Base-by-base conservation (phyloP, 2,888 invertebrate genomes). In the Pristionchus japonicus region DNA sequence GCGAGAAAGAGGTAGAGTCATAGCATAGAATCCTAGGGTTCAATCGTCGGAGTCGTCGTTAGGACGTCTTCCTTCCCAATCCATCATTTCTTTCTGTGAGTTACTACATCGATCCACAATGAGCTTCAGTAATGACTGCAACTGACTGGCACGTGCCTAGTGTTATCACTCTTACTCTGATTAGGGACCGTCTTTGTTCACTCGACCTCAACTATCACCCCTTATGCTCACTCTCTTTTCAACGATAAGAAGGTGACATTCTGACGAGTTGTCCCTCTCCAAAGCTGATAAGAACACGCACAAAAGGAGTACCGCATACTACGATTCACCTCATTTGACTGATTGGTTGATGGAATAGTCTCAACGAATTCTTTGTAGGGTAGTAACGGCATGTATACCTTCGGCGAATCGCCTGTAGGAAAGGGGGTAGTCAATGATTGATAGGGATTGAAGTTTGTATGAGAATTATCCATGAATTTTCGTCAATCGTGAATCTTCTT, bases 51-150 rank as follows among this genome's bases (percentile, higher is more conserved):
- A 77, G 82, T 52, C 82, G 82, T 83, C 82, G 7, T 23, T 37
- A 52, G 20, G 82, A 52, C 82, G 82, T 83, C 82, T 83, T 34
- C 20, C 23, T 4, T 43, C 82, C 27, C 27, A 49, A 49, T 52
- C 37, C 82, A 83, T 49, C 49, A 83, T 83, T 23, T 52, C 82
- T 31, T 52, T 83, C 52, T 43, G 82, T 83, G 52, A 83, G 82
- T 83, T 83, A 31, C 27, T 43, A 20, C 2, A 23, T 27, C n/a
- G 4, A 77, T 77, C 27, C 77, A 43, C n/a, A 47, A 17, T 40
- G 7, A 7, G 67, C 27, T n/a, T 77, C 17, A 43, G 13, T 43
- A 77, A 20, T 27, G 27, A 27, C 40, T 47, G 27, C 3, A n/a
- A 27, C 17, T 40, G 20, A 27, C n/a, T n/a, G 9, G 3, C 77